These are phyloP conservation scores for Acholoe squamosa DNA, from an alignment of 2,888 invertebrate genomes.

Conservation along the genomic window DNA sequence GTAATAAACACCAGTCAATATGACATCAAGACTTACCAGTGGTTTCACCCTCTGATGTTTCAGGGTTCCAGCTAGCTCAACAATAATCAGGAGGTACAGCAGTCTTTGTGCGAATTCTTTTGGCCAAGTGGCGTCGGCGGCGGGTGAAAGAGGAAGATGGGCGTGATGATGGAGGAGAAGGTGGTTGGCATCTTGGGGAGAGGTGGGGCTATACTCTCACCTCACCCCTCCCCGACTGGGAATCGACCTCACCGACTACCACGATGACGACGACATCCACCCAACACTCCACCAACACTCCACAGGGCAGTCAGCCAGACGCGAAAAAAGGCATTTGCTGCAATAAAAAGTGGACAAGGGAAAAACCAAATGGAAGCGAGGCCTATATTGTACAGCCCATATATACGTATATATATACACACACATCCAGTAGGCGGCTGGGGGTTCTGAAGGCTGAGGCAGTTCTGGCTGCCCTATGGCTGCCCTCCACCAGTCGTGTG, in stretches of 20 bases:
- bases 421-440: neutral
- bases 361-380: neutral
- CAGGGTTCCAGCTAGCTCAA: conserved; percentile 63
- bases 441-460: neutral
- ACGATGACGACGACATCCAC: neutral
- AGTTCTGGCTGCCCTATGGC: neutral
- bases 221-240: neutral
- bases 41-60: neutral
- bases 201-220: neutral
- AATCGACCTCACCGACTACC: neutral
- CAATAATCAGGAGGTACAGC: conserved; percentile 45
- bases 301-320: neutral
- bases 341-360: conserved; percentile 22
- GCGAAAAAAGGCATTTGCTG: conserved; percentile 1
- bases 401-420: neutral
- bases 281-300: neutral
- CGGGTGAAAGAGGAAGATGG: neutral
- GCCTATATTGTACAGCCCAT: conserved; percentile 8
- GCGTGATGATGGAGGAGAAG: neutral
- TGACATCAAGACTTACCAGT: neutral
- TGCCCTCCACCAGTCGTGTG: neutral
- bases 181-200: neutral
- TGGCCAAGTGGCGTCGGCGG: conserved; percentile 7
- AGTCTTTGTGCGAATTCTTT: conserved; percentile 40
- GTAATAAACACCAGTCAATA: no score